phyloP scores from a whole-genome alignment of 2,888 invertebrate species.

The Homarus gammarus region DNA sequence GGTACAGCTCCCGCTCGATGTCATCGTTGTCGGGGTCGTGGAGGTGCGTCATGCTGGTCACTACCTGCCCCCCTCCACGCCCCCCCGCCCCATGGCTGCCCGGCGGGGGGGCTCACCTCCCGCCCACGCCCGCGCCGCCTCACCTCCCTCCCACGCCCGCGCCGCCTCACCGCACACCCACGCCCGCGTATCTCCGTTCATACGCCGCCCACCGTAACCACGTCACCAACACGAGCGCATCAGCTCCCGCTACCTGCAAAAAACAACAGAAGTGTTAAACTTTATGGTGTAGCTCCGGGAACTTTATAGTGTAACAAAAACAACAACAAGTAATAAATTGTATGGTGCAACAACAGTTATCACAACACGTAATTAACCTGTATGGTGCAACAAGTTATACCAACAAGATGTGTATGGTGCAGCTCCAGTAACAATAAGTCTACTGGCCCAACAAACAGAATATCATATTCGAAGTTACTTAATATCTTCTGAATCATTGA shows the following conservation, averaged over 20 bases:
- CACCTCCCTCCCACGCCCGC: conserved; percentile 26
- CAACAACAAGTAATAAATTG: not conserved
- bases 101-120: conserved; percentile 61
- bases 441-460: too few species aligned
- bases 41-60: conserved; percentile 52
- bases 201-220: not conserved
- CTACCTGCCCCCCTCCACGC: conserved; percentile 54
- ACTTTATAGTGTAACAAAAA: too few species aligned
- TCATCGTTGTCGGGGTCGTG: conserved; percentile 72
- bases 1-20: conserved; percentile 75
- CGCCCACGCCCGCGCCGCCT: conserved; percentile 47
- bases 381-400: too few species aligned
- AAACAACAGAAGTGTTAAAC: too few species aligned
- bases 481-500: too few species aligned
- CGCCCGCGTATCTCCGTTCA: not conserved
- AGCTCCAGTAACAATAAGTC: too few species aligned
- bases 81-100: conserved; percentile 64
- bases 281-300: too few species aligned
- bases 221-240: conserved; percentile 10
- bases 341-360: not conserved
- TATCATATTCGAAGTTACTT: too few species aligned
- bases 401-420: too few species aligned
- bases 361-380: too few species aligned
- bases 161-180: conserved; percentile 2
- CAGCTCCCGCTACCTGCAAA: not conserved